Evolutionary conservation across 2,113 vertebrate species (phyloP).

Genomic region (Pavo muticus): DNA sequence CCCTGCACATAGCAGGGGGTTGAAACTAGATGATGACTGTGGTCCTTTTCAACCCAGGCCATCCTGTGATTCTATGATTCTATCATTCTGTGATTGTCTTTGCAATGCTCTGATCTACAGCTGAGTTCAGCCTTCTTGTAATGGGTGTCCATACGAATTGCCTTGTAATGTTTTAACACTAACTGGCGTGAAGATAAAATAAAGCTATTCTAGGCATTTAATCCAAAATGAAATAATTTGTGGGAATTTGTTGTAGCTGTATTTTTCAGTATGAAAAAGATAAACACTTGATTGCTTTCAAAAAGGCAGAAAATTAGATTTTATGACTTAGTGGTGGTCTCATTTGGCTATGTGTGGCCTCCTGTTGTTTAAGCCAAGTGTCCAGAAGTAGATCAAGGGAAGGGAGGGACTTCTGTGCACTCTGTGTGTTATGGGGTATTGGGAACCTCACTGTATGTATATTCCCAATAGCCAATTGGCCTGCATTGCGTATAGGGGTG

Average conservation of each 20-base stretch:
- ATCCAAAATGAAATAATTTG: background rate
- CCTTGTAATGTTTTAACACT: background rate
- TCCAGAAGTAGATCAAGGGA: background rate
- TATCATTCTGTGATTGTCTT: background rate
- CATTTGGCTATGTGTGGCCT: background rate
- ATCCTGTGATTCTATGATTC: too few relatives aligned
- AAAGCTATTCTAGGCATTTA: background rate
- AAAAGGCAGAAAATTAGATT: constrained; percentile 24
- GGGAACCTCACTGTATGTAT: background rate
- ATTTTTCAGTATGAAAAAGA: background rate
- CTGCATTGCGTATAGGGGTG: rapidly evolving
- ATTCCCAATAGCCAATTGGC: background rate
- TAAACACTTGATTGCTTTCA: constrained; percentile 6
- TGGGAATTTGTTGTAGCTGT: background rate
- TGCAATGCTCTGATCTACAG: background rate
- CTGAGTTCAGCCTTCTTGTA: background rate
- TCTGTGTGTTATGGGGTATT: background rate
- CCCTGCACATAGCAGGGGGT: too few relatives aligned
- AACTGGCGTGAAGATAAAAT: background rate
- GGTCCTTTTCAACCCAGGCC: too few relatives aligned
- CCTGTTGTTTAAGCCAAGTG: background rate
- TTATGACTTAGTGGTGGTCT: background rate
- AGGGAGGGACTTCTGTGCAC: background rate
- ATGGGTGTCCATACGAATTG: constrained; percentile 26
- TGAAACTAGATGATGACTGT: too few relatives aligned